phyloP scores from a whole-genome alignment of 1,140 invertebrate species.

The Eciton burchellii region DNA sequence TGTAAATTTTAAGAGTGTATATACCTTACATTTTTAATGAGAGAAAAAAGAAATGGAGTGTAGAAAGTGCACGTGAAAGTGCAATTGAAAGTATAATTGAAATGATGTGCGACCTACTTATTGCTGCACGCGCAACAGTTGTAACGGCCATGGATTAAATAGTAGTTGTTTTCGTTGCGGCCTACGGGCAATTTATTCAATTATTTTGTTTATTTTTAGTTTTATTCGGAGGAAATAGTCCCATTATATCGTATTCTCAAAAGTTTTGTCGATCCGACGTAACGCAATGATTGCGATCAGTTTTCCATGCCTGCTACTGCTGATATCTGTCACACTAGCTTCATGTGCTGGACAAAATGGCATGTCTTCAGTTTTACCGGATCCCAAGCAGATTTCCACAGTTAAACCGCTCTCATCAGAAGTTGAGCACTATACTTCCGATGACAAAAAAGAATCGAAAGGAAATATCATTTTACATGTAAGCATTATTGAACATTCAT shows the following conservation, averaged over 20 bases:
- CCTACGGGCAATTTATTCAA: background rate
- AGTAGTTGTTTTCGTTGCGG: background rate
- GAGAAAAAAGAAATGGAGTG: background rate
- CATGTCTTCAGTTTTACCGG: background rate
- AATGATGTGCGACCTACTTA: background rate
- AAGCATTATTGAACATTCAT: background rate
- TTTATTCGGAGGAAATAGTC: background rate
- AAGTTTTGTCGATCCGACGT: background rate
- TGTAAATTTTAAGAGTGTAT: too few relatives aligned
- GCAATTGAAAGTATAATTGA: constrained; percentile 2
- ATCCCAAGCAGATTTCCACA: background rate
- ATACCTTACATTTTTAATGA: background rate
- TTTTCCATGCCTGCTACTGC: constrained; percentile 19
- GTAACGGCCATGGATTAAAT: constrained; percentile 27
- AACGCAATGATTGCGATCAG: constrained; percentile 50
- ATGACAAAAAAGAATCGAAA: constrained; percentile 1
- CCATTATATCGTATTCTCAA: too few relatives aligned
- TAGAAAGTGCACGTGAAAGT: too few relatives aligned
- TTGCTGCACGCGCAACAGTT: constrained; percentile 19
- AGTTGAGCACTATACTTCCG: background rate
- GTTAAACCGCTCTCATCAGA: background rate
- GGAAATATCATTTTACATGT: constrained; percentile 21
- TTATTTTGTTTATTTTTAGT: constrained; percentile 43
- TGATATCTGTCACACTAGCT: constrained; percentile 69
- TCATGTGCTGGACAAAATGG: constrained; percentile 64